phyloP scores from a whole-genome alignment of 2,888 invertebrate genomes.

The Deilephila porcellus region DNA sequence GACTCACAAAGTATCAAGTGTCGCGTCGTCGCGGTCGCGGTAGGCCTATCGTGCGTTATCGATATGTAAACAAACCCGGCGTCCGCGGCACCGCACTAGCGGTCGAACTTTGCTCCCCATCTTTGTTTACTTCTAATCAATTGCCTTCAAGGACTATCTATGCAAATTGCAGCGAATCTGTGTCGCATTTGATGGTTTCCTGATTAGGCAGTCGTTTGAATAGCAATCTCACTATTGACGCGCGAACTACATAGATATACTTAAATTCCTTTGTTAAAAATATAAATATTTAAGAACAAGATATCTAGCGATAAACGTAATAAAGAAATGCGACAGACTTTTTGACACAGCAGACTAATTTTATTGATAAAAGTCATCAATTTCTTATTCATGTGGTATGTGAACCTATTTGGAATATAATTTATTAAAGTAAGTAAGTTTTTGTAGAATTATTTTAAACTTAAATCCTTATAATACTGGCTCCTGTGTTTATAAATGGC shows the following conservation, averaged over 20 bases:
- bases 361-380: no score
- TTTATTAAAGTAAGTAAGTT: no score
- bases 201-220: neutral
- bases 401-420: no score
- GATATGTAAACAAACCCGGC: constrained; percentile 58
- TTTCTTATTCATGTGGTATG: no score
- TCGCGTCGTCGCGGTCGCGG: neutral
- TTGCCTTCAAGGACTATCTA: constrained; percentile 59
- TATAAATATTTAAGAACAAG: neutral
- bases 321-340: no score
- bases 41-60: constrained; percentile 42
- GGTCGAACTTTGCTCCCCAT: constrained; percentile 63
- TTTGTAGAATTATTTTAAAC: no score
- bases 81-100: constrained; percentile 55
- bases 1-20: neutral
- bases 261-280: neutral
- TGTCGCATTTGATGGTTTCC: constrained; percentile 22
- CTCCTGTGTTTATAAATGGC: neutral
- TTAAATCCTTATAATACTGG: neutral
- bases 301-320: neutral
- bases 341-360: no score
- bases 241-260: neutral
- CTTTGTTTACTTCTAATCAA: constrained; percentile 68
- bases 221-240: neutral
- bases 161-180: constrained; percentile 16